Conservation (phyloP, 2,888 invertebrate genomes). For the Andrena fulva region DNA sequence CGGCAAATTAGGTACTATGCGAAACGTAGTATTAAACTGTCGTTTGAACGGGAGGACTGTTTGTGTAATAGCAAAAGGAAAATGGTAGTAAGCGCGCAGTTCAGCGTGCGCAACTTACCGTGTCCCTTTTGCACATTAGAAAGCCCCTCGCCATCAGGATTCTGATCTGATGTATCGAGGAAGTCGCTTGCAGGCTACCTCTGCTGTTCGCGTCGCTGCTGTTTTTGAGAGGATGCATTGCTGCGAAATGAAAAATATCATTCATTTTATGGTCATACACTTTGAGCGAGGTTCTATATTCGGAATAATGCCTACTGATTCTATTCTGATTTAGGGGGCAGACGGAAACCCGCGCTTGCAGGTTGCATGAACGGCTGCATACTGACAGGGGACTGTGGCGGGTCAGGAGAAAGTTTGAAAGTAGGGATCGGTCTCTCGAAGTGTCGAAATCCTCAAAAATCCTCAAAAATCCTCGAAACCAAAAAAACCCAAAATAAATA, state of each 20-base stretch:
- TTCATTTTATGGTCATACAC: background rate
- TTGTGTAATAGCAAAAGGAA: background rate
- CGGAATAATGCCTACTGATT: background rate
- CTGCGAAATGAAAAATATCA: slow-evolving; percentile 63
- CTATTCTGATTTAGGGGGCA: too few relatives aligned
- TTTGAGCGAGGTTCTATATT: background rate
- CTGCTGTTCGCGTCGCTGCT: slow-evolving; percentile 35
- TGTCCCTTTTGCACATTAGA: slow-evolving; percentile 91
- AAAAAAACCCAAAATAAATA: too few relatives aligned
- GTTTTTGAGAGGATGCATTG: slow-evolving; percentile 62
- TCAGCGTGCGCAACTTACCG: slow-evolving; percentile 84
- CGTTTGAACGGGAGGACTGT: background rate
- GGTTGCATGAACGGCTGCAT: too few relatives aligned
- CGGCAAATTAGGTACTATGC: background rate
- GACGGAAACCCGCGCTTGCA: too few relatives aligned
- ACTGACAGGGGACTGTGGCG: too few relatives aligned
- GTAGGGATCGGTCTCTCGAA: too few relatives aligned
- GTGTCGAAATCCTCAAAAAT: too few relatives aligned
- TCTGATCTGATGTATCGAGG: slow-evolving; percentile 89
- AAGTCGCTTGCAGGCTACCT: slow-evolving; percentile 88
- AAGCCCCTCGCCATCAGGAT: slow-evolving; percentile 90
- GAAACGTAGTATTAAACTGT: background rate
- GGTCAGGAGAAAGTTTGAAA: too few relatives aligned
- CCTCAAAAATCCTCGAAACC: too few relatives aligned
- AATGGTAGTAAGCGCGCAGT: background rate